Evolutionary conservation across 2,113 vertebrate genomes (phyloP), one percentile per base, ranked within the genome.

Genomic region (Falcunculus frontatus): DNA sequence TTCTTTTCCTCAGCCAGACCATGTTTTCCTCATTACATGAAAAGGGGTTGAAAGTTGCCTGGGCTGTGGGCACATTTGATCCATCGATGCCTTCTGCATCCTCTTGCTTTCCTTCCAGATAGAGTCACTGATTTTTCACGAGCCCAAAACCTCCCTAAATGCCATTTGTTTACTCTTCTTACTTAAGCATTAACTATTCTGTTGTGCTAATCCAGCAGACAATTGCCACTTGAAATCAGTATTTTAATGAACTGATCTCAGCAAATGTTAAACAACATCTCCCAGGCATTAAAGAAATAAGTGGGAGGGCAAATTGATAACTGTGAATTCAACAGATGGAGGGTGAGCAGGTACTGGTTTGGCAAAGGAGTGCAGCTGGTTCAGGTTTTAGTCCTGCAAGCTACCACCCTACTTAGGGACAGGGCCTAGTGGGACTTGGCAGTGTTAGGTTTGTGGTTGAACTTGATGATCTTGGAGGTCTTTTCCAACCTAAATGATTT

Each of bases 171-270:
- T 33, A 13, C 29, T 90, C 32, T 49, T 82, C 23, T 56, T 26
- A 55, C 72, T 87, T 32, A 60, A 89, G 41, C 14, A 26, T 60
- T 59, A 65, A 5, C 25, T 75, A 29, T 73, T 76, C 27, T 46
- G 1, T 73, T 77, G 17, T 77, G 68, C n/a, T 39, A 8, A 21
- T 72, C 33, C 96, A 93, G 96, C 90, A 97, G 97, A 98, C 97
- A 98, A 98, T 97, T 98, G 96, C 93, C 67, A 46, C 91, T 89
- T 86, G 94, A 98, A 98, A 98, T 97, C 97, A 97, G 96, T 96
- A 89, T 97, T 98, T 98, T 98, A 97, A 98, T 97, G 93, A 98
- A 96, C 81, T 84, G 75, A 94, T 97, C 95, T 97, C 94, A 94
- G 92, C 53, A 97, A 98, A 98, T 82, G 83, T 96, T 96, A 97